These are phyloP conservation scores for Hemitrygon akajei DNA, from an alignment of 2,797 vertebrate genomes.

Conservation along the genomic window DNA sequence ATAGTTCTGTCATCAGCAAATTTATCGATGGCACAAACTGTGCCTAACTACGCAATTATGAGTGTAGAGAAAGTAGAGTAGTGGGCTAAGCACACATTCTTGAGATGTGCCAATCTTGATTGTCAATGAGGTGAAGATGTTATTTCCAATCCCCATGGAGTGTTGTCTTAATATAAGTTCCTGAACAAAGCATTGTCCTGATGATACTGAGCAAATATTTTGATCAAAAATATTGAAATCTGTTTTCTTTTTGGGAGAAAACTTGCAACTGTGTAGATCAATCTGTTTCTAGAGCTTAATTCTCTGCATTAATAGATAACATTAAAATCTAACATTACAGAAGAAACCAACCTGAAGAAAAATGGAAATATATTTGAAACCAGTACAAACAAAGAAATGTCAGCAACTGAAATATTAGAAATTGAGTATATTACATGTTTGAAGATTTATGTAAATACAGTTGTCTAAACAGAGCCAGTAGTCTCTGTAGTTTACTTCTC, in stretches of 20 bases:
- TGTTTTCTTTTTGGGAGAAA: not conserved
- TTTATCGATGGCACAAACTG: no score
- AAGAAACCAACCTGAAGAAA: not conserved
- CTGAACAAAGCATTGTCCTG: not conserved
- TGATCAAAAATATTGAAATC: not conserved
- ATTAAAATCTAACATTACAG: not conserved
- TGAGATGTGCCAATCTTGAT: no score
- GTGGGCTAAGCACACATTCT: no score
- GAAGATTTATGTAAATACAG: not conserved
- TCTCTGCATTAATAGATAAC: not conserved
- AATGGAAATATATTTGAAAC: not conserved
- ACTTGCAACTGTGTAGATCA: not conserved
- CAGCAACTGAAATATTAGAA: not conserved
- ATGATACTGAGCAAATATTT: no score
- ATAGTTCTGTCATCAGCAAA: no score
- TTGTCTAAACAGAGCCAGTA: not conserved
- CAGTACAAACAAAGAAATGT: not conserved
- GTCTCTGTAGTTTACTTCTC: not conserved
- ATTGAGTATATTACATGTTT: not conserved
- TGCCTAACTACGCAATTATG: no score
- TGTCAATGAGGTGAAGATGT: no score
- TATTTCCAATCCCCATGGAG: no score
- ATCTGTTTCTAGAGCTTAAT: not conserved
- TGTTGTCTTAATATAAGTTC: not conserved
- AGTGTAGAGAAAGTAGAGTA: no score